phyloP scores from a whole-genome alignment of 2,888 invertebrate genomes.

The Elysia crispata region DNA sequence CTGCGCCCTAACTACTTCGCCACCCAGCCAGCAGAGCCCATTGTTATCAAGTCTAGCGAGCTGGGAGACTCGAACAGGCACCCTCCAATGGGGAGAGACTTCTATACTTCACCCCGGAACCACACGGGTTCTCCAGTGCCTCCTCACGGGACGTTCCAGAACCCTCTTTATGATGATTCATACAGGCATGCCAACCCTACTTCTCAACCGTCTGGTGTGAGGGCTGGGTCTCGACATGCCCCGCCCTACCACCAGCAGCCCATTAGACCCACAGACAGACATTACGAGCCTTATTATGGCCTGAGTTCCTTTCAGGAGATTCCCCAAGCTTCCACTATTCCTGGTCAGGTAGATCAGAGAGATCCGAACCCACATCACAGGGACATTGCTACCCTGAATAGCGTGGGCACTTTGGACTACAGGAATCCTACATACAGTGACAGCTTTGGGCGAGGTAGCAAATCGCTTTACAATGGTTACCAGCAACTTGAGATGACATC shows the following conservation, averaged over 20 bases:
- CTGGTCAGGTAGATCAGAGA: not conserved
- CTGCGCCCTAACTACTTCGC: constrained; percentile 48
- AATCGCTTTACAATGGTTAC: too few species aligned
- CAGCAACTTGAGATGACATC: too few species aligned
- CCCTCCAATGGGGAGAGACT: not conserved
- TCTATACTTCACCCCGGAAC: not conserved
- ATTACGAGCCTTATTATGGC: constrained; percentile 33
- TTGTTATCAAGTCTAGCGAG: constrained; percentile 49
- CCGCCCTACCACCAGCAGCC: too few species aligned
- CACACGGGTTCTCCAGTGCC: too few species aligned
- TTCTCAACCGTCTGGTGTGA: too few species aligned
- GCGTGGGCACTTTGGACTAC: not conserved
- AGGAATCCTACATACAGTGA: too few species aligned
- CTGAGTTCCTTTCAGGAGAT: constrained; percentile 36
- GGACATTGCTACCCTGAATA: not conserved
- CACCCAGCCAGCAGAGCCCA: constrained; percentile 58
- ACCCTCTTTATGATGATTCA: constrained; percentile 28
- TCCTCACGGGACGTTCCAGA: constrained; percentile 26
- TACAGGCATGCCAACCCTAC: too few species aligned
- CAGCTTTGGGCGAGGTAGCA: too few species aligned
- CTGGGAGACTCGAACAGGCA: not conserved
- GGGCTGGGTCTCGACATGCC: too few species aligned
- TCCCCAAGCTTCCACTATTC: not conserved
- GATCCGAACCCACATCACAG: not conserved
- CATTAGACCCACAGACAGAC: not conserved